Evolutionary conservation across 1,140 invertebrate genomes (phyloP).

Genomic region (Zelostemma sp.): DNA sequence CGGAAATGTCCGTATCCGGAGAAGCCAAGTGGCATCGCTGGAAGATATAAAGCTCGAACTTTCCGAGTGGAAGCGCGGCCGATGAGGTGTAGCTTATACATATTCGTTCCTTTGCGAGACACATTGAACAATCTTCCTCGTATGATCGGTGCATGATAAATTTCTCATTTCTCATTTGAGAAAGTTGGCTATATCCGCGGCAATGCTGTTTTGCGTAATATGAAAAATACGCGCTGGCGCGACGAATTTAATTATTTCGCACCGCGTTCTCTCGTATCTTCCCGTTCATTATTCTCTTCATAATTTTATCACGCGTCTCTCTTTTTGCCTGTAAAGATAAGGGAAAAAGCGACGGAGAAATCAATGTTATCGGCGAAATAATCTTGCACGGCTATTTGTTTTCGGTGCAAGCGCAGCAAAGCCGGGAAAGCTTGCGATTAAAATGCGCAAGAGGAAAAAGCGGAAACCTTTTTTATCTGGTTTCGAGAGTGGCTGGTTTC

Average conservation of each 20-base stretch:
- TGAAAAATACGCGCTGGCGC: neutral
- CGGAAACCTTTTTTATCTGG: neutral
- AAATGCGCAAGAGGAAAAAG: slow-evolving; percentile 18
- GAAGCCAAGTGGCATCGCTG: slow-evolving; percentile 43
- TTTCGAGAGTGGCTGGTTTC: neutral
- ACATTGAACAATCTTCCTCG: slow-evolving; percentile 17
- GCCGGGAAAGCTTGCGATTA: slow-evolving; percentile 25
- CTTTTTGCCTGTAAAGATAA: slow-evolving; percentile 27
- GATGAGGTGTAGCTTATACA: slow-evolving; percentile 47
- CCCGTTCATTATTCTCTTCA: slow-evolving; percentile 25
- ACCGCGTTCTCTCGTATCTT: slow-evolving; percentile 32
- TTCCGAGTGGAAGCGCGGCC: slow-evolving; percentile 41
- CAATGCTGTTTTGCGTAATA: too few species aligned
- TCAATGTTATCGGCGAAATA: slow-evolving; percentile 47
- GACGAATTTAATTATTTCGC: slow-evolving; percentile 41
- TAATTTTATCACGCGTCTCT: slow-evolving; percentile 48
- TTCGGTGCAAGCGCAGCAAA: slow-evolving; percentile 10
- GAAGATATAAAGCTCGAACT: slow-evolving; percentile 48
- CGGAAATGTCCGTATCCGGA: slow-evolving; percentile 45
- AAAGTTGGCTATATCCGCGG: too few species aligned
- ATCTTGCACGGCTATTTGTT: slow-evolving; percentile 48
- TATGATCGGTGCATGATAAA: slow-evolving; percentile 22
- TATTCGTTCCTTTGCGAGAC: slow-evolving; percentile 32
- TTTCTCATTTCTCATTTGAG: slow-evolving; percentile 16
- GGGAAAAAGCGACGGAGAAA: slow-evolving; percentile 39